Evolutionary conservation across 2,888 invertebrate genomes (phyloP).

Genomic region (Perdita meconis): DNA sequence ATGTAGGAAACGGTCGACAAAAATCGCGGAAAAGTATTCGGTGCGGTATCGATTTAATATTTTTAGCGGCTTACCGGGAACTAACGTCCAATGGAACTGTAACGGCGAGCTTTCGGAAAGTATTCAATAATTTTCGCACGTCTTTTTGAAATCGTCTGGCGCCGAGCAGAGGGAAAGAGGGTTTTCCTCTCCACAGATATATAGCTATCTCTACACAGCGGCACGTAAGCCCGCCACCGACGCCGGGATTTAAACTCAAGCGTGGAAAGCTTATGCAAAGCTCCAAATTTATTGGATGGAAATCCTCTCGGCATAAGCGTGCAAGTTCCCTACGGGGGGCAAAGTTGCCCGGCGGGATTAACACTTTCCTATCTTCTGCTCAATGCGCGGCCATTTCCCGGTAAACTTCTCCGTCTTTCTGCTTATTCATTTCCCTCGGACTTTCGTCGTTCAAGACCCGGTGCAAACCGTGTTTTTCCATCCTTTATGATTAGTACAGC

Average conservation of each 20-base stretch:
- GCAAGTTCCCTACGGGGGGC: slow-evolving; percentile 83
- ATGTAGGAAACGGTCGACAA: slow-evolving; percentile 22
- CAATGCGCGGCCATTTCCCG: slow-evolving; percentile 76
- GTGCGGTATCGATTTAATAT: slow-evolving; percentile 50
- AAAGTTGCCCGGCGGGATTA: slow-evolving; percentile 86
- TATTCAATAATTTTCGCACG: slow-evolving; percentile 66
- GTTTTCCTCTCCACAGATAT: slow-evolving; percentile 68
- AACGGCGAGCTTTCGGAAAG: slow-evolving; percentile 43
- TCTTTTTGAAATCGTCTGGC: slow-evolving; percentile 60
- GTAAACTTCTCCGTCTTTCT: slow-evolving; percentile 59
- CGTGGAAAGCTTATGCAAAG: slow-evolving; percentile 87
- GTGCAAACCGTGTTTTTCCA: not conserved
- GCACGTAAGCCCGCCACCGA: slow-evolving; percentile 73
- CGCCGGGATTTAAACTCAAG: slow-evolving; percentile 84
- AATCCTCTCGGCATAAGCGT: slow-evolving; percentile 85
- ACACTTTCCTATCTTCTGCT: slow-evolving; percentile 85
- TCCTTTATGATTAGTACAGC: not conserved
- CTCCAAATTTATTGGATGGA: slow-evolving; percentile 86
- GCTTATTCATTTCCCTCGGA: slow-evolving; percentile 49
- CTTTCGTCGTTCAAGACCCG: slow-evolving; percentile 28
- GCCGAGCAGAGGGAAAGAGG: slow-evolving; percentile 60
- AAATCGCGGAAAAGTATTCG: slow-evolving; percentile 13
- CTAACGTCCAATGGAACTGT: slow-evolving; percentile 41
- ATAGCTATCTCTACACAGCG: slow-evolving; percentile 67
- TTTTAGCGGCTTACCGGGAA: slow-evolving; percentile 44